These are phyloP conservation scores for Paradoxurus hermaphroditus DNA, from an alignment of 2,113 vertebrate species.

Conservation along the genomic window DNA sequence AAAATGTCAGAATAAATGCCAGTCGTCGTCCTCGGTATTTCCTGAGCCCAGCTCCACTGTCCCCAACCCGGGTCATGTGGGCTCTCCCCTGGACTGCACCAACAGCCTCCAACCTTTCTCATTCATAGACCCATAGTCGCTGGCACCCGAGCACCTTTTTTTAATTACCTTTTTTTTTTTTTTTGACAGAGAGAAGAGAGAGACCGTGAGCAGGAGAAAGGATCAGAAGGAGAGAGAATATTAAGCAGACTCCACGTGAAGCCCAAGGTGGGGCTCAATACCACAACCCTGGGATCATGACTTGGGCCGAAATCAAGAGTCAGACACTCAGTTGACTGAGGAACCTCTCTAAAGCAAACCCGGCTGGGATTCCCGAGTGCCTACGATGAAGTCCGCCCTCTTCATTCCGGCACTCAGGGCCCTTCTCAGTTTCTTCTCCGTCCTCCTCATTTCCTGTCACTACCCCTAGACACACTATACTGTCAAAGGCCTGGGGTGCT, in stretches of 20 bases:
- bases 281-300: background rate
- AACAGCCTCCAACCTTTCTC: background rate
- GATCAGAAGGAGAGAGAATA: background rate
- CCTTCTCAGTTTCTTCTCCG: background rate
- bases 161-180: background rate
- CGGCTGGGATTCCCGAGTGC: background rate
- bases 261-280: background rate
- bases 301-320: background rate
- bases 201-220: background rate
- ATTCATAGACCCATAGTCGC: no score
- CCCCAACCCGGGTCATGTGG: background rate
- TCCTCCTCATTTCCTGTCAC: background rate
- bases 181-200: background rate
- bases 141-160: background rate
- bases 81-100: background rate
- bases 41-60: background rate
- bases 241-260: background rate
- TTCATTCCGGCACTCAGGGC: background rate
- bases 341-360: background rate
- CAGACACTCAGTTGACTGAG: background rate
- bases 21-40: background rate
- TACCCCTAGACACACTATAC: background rate
- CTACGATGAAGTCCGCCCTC: fast-evolving
- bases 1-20: background rate
- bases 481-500: background rate